Percentiles rank a stretch among this genome's conserved stretches.
Conservation (phyloP, 2,113 vertebrate species). For the Motacilla tschutschensis region DNA sequence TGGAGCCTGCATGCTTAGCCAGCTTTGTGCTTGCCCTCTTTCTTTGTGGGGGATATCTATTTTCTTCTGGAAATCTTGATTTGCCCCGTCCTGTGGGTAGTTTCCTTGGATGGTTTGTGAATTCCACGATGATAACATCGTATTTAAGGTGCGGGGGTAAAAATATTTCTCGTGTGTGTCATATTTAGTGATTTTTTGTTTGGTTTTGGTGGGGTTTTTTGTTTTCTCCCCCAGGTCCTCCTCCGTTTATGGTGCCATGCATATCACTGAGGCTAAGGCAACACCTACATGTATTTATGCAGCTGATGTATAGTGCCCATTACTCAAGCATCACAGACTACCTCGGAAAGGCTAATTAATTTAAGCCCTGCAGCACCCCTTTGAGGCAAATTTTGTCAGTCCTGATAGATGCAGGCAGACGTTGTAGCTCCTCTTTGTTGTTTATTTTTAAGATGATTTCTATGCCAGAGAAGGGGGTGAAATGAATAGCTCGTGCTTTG, state of each 20-base stretch:
- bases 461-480: not conserved
- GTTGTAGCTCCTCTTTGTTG: conserved; percentile 10
- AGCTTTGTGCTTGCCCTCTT: not conserved
- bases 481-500: not conserved
- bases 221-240: not conserved
- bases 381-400: conserved; percentile 34
- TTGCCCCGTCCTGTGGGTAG: not conserved
- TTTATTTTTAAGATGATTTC: conserved; percentile 18
- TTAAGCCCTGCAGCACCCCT: conserved; percentile 44
- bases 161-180: not conserved
- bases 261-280: conserved; percentile 13
- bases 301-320: conserved; percentile 5
- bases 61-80: not conserved
- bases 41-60: not conserved
- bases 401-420: not conserved
- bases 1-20: not conserved
- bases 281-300: not conserved
- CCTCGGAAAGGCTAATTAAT: conserved; percentile 28
- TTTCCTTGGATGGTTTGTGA: not conserved
- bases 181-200: not conserved
- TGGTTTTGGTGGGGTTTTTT: not conserved
- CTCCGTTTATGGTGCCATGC: not conserved
- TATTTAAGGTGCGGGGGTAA: not conserved
- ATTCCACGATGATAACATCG: not conserved
- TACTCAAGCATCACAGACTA: conserved; percentile 2